These are phyloP conservation scores for Cryptoblepharus egeriae DNA, from an alignment of 2,797 vertebrate species.

Conservation along the genomic window DNA sequence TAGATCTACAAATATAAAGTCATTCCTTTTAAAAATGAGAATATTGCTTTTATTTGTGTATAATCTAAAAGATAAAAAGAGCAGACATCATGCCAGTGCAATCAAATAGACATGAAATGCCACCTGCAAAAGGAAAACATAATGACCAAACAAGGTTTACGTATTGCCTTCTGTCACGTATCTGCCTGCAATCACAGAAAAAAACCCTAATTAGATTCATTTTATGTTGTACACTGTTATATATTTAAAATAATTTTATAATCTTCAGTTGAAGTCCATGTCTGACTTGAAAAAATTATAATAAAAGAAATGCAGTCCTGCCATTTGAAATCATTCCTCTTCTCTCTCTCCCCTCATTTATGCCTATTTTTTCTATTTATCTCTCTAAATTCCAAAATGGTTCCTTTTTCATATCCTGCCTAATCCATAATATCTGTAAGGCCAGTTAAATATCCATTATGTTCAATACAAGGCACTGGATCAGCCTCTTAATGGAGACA, in stretches of 20 bases:
- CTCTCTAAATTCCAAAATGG: neutral
- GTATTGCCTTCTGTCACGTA: neutral
- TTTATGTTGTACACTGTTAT: neutral
- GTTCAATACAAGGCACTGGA: neutral
- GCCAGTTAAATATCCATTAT: neutral
- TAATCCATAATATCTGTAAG: neutral
- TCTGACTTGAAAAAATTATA: constrained; percentile 32
- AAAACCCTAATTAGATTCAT: neutral
- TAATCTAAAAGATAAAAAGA: constrained; percentile 41
- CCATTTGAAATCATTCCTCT: constrained; percentile 7
- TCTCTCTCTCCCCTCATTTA: neutral
- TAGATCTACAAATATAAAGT: constrained; percentile 6
- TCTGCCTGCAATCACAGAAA: constrained; percentile 37
- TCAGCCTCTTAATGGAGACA: neutral
- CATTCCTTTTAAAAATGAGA: constrained; percentile 36
- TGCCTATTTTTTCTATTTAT: neutral
- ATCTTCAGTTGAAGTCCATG: constrained; percentile 38
- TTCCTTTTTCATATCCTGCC: neutral
- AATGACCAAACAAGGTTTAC: neutral
- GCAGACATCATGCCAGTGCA: constrained; percentile 57
- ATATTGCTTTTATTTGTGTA: constrained; percentile 42
- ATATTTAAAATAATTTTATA: constrained; percentile 26
- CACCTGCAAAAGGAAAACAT: constrained; percentile 46
- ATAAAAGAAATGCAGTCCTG: constrained; percentile 37
- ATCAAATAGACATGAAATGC: constrained; percentile 54